Evolutionary conservation across 2,888 invertebrate genomes (phyloP).

Genomic region (Keiferia lycopersicella): DNA sequence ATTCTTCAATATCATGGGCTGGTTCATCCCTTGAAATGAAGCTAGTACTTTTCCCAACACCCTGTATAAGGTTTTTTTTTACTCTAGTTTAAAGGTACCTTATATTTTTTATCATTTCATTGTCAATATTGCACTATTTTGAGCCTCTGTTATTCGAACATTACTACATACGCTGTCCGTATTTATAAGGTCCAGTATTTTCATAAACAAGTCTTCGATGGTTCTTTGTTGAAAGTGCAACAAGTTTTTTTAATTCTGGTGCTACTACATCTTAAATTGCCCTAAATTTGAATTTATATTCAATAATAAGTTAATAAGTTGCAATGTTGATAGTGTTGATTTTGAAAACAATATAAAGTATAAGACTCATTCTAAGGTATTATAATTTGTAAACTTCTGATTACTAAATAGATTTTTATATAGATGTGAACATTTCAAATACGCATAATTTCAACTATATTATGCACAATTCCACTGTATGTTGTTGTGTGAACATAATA

Average conservation of each 20-base stretch:
- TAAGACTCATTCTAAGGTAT: too few relatives aligned
- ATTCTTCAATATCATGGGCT: too few relatives aligned
- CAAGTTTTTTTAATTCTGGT: not conserved
- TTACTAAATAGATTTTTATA: conserved; percentile 26
- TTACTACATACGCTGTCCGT: not conserved
- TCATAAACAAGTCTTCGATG: not conserved
- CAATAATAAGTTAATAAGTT: not conserved
- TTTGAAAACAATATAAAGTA: not conserved
- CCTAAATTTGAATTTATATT: not conserved
- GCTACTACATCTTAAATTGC: conserved; percentile 8
- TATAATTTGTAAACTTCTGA: conserved; percentile 8
- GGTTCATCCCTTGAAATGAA: too few relatives aligned
- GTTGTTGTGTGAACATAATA: conserved; percentile 31
- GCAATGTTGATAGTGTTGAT: not conserved
- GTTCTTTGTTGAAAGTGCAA: not conserved
- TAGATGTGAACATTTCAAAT: conserved; percentile 18
- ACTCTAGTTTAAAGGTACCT: too few relatives aligned
- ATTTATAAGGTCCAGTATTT: not conserved
- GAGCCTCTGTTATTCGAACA: not conserved
- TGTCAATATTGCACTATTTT: not conserved
- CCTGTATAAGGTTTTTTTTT: too few relatives aligned
- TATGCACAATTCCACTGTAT: conserved; percentile 37
- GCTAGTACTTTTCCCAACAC: too few relatives aligned
- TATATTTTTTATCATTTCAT: not conserved
- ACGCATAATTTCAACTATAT: conserved; percentile 23